phyloP scores from a whole-genome alignment of 1,140 invertebrate species.

The Drosophila lacertosa region DNA sequence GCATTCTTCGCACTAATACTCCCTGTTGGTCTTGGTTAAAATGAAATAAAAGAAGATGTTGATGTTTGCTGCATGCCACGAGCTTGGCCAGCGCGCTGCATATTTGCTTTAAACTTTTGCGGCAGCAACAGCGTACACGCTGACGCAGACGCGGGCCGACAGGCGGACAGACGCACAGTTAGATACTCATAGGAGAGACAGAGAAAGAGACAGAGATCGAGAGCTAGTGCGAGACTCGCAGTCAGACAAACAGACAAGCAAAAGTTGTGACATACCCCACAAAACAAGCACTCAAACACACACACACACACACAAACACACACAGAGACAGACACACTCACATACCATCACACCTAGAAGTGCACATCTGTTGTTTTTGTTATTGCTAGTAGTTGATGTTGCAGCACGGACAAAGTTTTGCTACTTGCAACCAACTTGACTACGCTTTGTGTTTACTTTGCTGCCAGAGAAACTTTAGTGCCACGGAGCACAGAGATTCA shows the following conservation, averaged over 20 bases:
- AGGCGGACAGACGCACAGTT: constrained; percentile 36
- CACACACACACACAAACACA: not conserved
- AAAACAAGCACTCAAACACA: constrained; percentile 39
- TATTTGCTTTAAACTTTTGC: constrained; percentile 79
- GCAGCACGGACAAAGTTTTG: constrained; percentile 40
- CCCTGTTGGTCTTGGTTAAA: constrained; percentile 15
- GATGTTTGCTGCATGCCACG: constrained; percentile 74
- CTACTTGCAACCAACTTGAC: constrained; percentile 40
- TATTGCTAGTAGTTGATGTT: constrained; percentile 26
- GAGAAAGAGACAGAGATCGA: constrained; percentile 11
- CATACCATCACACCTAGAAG: constrained; percentile 42
- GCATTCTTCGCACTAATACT: too few species aligned
- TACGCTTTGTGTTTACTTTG: constrained; percentile 57
- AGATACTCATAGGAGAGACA: not conserved
- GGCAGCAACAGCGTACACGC: constrained; percentile 48
- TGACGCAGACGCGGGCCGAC: constrained; percentile 16
- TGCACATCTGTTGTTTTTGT: constrained; percentile 46
- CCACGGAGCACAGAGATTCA: constrained; percentile 48
- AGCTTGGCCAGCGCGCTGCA: constrained; percentile 64
- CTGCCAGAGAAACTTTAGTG: constrained; percentile 42
- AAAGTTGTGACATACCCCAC: constrained; percentile 71
- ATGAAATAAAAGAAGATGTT: constrained; percentile 50
- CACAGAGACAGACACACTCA: constrained; percentile 1
- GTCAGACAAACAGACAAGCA: constrained; percentile 61
- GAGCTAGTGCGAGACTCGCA: too few species aligned